Evolutionary conservation across 2,888 invertebrate genomes (phyloP).

Genomic region (Antheraea assamensis): DNA sequence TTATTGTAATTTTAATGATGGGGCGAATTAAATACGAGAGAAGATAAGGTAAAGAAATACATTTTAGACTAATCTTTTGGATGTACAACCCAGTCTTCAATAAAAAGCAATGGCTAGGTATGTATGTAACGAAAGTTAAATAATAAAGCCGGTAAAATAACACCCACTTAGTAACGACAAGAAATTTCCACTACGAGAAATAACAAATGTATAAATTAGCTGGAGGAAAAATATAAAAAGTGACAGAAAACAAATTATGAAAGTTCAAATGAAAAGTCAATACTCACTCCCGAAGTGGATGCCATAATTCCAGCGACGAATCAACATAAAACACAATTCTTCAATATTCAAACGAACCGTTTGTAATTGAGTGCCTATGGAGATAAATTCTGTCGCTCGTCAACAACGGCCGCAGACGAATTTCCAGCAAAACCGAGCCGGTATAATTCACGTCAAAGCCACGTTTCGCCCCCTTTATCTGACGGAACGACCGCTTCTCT

Average conservation of each 20-base stretch:
- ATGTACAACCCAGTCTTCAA: no score
- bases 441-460: constrained; percentile 25
- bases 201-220: neutral
- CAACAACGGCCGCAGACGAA: constrained; percentile 10
- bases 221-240: neutral
- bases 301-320: neutral
- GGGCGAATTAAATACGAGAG: no score
- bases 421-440: constrained; percentile 20
- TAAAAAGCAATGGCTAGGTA: neutral
- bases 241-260: neutral
- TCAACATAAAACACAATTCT: neutral
- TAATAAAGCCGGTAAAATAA: neutral
- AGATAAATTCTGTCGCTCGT: constrained; percentile 22
- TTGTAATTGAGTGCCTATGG: constrained; percentile 21
- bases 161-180: neutral
- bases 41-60: no score
- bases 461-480: constrained; percentile 23
- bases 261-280: neutral
- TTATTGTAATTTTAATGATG: no score
- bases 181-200: neutral
- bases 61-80: no score
- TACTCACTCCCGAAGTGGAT: neutral
- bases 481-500: constrained; percentile 9
- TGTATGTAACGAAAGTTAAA: neutral
- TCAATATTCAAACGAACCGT: constrained; percentile 11